Percentiles rank a stretch among this genome's conserved stretches.
phyloP scores from a whole-genome alignment of 2,888 invertebrate genomes.

The Fragum sueziense region DNA sequence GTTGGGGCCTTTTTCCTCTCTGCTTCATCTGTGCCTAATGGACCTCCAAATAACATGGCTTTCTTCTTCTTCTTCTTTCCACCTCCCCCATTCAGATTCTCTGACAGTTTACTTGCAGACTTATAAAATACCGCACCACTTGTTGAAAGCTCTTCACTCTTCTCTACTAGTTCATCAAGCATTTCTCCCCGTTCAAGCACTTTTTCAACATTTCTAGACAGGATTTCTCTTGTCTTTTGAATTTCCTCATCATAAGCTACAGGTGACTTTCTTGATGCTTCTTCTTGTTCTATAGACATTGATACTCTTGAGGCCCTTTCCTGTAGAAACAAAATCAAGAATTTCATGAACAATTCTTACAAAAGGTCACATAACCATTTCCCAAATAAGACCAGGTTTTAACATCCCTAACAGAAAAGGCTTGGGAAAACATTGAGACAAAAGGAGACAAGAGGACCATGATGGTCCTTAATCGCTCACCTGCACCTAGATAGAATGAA shows the following conservation, averaged over 20 bases:
- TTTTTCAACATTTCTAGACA: neutral
- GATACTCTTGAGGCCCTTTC: no score
- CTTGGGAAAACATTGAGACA: no score
- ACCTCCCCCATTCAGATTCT: neutral
- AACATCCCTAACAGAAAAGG: no score
- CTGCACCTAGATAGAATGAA: no score
- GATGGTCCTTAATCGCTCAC: neutral
- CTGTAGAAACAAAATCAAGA: no score
- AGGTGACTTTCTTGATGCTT: neutral
- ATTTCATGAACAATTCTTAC: no score
- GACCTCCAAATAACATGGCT: neutral
- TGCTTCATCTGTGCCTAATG: neutral
- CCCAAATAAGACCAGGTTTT: no score
- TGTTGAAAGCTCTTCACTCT: neutral
- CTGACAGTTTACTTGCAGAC: neutral
- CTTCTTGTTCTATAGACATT: no score
- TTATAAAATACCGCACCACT: neutral
- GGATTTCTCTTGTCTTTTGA: neutral
- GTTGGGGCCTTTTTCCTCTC: no score
- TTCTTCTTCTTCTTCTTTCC: neutral
- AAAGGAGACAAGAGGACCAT: slow-evolving; percentile 6
- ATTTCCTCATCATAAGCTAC: neutral
- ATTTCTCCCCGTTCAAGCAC: neutral
- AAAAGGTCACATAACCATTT: no score
- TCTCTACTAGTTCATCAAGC: slow-evolving; percentile 6